Evolutionary conservation across 2,113 vertebrate genomes (phyloP).

Genomic region (Cryptomyrus ogoouensis): DNA sequence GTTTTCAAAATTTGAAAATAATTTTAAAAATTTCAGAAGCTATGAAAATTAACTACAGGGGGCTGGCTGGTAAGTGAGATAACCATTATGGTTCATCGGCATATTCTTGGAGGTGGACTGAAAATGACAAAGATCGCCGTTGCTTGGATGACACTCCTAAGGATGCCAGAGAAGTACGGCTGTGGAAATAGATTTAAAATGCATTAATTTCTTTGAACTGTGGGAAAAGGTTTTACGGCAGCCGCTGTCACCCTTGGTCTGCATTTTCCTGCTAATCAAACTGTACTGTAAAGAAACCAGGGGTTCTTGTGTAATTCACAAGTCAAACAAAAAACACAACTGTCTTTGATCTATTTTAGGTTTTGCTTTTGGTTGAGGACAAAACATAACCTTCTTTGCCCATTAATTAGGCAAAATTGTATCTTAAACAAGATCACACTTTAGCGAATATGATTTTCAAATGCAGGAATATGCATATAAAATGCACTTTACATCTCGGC

Average conservation of each 20-base stretch:
- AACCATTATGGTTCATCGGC: neutral
- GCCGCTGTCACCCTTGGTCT: neutral
- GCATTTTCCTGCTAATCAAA: neutral
- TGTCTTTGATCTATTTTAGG: slow-evolving; percentile 10
- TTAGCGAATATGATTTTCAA: neutral
- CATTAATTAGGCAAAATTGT: slow-evolving; percentile 6
- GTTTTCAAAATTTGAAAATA: neutral
- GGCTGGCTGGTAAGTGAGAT: neutral
- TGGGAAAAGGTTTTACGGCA: neutral
- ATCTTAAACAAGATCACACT: slow-evolving; percentile 7
- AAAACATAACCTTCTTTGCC: neutral
- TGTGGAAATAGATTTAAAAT: neutral
- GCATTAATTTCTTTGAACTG: neutral
- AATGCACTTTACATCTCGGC: neutral
- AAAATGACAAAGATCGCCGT: too few species aligned
- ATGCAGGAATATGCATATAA: slow-evolving; percentile 10
- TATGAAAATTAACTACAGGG: neutral
- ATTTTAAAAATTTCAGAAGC: neutral
- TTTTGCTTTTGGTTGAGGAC: neutral
- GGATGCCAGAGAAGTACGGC: neutral
- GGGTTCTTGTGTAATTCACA: neutral
- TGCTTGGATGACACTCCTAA: neutral
- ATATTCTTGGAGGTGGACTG: neutral
- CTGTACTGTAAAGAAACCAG: neutral
- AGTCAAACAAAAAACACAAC: neutral